Evolutionary conservation across 2,113 vertebrate species (phyloP).

Genomic region (Sander lucioperca): DNA sequence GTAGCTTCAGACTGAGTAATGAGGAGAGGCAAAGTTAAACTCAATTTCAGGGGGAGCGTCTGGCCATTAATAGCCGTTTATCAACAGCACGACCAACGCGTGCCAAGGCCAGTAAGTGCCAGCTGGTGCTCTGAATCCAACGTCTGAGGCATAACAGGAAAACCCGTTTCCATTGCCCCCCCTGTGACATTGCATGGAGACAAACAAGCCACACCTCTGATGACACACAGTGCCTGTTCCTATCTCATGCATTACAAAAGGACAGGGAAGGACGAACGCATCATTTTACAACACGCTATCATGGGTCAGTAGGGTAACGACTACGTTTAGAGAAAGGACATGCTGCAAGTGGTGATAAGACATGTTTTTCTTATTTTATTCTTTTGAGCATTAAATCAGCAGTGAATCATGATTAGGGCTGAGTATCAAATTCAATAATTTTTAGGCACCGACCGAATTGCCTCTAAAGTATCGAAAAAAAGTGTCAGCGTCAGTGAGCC

Average conservation of each 20-base stretch:
- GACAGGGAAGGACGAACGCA: constrained; percentile 18
- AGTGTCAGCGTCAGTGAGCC: too few relatives aligned
- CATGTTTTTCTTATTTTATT: neutral
- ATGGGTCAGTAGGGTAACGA: constrained; percentile 25
- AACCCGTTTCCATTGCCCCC: constrained; percentile 17
- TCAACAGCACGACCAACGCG: constrained; percentile 46
- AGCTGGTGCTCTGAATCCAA: constrained; percentile 65
- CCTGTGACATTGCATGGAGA: neutral
- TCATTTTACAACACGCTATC: constrained; percentile 7
- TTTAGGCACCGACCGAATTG: too few relatives aligned
- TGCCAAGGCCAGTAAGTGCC: constrained; percentile 61
- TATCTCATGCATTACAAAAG: constrained; percentile 11
- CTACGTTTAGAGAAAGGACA: neutral
- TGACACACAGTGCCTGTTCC: constrained; percentile 1
- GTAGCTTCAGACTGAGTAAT: constrained; percentile 49
- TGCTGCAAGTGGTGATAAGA: neutral
- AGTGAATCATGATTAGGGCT: neutral
- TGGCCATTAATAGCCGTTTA: constrained; percentile 73
- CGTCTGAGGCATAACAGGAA: constrained; percentile 29
- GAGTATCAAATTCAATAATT: too few relatives aligned
- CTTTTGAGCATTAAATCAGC: constrained; percentile 1
- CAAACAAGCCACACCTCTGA: constrained; percentile 43
- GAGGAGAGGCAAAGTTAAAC: constrained; percentile 63
- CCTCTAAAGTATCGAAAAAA: too few relatives aligned
- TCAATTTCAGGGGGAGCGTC: constrained; percentile 67